Percentiles rank a stretch among this genome's conserved stretches.
These are phyloP conservation scores for Saguinus midas DNA, from an alignment of 2,113 vertebrate species.

Conservation along the genomic window DNA sequence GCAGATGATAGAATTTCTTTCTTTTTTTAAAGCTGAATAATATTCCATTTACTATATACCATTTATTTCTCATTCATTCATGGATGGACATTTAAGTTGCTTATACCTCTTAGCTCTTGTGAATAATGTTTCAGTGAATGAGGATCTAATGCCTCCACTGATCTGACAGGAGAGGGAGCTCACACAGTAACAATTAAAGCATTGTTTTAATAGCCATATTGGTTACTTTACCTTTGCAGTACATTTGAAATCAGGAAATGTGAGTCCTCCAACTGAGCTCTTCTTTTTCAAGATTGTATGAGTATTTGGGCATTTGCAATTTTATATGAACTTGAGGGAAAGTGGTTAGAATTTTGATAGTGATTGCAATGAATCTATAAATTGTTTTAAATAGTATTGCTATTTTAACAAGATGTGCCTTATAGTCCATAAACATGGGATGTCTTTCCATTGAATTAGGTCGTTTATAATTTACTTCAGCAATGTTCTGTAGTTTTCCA, in stretches of 20 bases:
- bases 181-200: no score
- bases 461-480: background rate
- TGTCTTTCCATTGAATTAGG: background rate
- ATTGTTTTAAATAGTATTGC: background rate
- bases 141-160: no score
- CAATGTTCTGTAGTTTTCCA: background rate
- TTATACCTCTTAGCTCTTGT: background rate
- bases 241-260: background rate
- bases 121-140: background rate
- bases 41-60: background rate
- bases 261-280: background rate
- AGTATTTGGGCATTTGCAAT: background rate
- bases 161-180: no score
- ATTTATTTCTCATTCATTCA: background rate
- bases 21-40: background rate
- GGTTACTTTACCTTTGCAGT: background rate
- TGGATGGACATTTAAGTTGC: background rate
- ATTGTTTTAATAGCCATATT: background rate
- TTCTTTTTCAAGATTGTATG: background rate
- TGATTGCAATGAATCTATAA: background rate
- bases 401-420: background rate
- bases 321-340: background rate
- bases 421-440: background rate
- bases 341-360: background rate
- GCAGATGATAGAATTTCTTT: background rate